phyloP scores from a whole-genome alignment of 2,113 vertebrate genomes.

The Manacus vitellinus region DNA sequence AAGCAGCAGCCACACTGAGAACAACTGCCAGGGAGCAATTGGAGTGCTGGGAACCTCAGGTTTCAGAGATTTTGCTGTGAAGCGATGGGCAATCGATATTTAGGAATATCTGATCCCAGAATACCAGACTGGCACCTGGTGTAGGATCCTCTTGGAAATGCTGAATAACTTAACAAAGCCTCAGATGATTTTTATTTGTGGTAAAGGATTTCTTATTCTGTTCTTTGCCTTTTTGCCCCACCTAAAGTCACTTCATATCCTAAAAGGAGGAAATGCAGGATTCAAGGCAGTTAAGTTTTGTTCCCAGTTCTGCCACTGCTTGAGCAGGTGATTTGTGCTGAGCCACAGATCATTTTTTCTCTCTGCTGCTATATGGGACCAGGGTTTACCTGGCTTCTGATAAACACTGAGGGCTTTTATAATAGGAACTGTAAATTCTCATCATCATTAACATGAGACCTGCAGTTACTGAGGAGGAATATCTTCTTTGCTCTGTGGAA shows the following conservation, averaged over 20 bases:
- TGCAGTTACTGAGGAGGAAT: neutral
- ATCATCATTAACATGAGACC: neutral
- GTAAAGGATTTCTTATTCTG: neutral
- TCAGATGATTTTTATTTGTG: neutral
- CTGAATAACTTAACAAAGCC: neutral
- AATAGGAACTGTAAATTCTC: neutral
- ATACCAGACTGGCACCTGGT: neutral
- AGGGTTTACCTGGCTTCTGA: neutral
- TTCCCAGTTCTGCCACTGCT: neutral
- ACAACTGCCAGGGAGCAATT: neutral
- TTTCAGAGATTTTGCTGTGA: neutral
- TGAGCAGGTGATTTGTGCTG: neutral
- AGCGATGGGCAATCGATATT: neutral
- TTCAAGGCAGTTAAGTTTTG: neutral
- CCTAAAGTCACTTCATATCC: neutral
- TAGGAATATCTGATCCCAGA: neutral
- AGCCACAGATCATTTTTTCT: neutral
- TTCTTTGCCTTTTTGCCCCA: neutral
- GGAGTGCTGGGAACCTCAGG: neutral
- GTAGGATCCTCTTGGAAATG: neutral
- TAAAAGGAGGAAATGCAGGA: neutral
- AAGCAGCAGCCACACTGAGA: neutral
- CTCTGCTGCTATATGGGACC: neutral
- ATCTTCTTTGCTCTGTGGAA: neutral
- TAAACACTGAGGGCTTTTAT: neutral